Evolutionary conservation across 2,113 vertebrate genomes (phyloP).

Genomic region (Pachycephala philippinensis): DNA sequence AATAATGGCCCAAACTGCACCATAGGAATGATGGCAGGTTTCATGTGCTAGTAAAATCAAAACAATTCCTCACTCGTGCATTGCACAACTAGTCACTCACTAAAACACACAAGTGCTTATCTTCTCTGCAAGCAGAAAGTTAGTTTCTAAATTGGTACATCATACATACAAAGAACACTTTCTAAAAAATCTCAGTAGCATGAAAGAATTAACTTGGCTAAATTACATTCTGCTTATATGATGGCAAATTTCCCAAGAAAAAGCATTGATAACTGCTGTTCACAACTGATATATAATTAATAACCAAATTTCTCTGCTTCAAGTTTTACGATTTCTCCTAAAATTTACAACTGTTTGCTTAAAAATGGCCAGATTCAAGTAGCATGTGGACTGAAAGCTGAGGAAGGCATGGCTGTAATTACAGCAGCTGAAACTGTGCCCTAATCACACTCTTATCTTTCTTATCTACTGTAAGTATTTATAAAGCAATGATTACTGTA

Average conservation of each 20-base stretch:
- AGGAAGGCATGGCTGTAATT: background rate
- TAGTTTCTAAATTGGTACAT: background rate
- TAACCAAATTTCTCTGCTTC: background rate
- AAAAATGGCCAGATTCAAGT: background rate
- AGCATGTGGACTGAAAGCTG: background rate
- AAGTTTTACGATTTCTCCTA: background rate
- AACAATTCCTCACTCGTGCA: constrained; percentile 40
- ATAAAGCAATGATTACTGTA: constrained; percentile 12
- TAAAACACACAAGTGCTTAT: background rate
- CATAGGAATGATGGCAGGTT: constrained; percentile 50
- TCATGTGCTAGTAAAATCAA: constrained; percentile 38
- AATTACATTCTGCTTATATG: background rate
- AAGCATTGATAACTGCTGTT: background rate
- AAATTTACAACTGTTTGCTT: background rate
- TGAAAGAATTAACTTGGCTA: background rate
- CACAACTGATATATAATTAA: background rate
- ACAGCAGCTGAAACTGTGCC: background rate
- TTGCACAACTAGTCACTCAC: constrained; percentile 28
- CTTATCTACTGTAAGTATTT: constrained; percentile 41
- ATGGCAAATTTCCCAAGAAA: background rate
- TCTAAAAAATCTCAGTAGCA: background rate
- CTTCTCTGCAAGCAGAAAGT: background rate
- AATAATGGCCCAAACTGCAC: constrained; percentile 65
- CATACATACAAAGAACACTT: background rate
- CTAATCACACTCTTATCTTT: constrained; percentile 49